A percentile compares a stretch with the other conserved stretches of the same genome.
These are phyloP conservation scores for Pelosia muscerda DNA, from an alignment of 2,888 invertebrate species.

Conservation along the genomic window DNA sequence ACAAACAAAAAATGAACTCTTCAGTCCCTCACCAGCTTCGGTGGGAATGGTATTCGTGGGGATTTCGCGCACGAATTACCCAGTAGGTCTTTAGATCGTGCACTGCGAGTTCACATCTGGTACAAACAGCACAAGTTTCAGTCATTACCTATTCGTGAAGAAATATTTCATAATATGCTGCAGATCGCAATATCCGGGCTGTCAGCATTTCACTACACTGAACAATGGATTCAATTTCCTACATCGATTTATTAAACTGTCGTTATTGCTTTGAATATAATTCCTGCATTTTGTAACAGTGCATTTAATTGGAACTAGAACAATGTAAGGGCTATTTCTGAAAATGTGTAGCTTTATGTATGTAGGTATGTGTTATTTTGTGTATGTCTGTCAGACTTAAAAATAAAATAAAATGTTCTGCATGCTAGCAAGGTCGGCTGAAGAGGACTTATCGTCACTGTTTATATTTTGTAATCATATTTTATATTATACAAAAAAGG, in stretches of 20 bases:
- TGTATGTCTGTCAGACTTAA: too few species aligned
- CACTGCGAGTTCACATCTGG: not conserved
- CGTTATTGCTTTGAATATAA: slow-evolving; percentile 14
- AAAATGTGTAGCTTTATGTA: not conserved
- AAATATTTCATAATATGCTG: slow-evolving; percentile 13
- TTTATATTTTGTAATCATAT: too few species aligned
- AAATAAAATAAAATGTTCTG: too few species aligned
- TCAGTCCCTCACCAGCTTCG: too few species aligned
- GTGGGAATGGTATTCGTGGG: too few species aligned
- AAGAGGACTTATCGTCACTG: too few species aligned
- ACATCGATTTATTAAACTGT: slow-evolving; percentile 30
- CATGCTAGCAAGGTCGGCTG: too few species aligned
- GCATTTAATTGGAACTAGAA: not conserved
- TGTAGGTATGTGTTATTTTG: too few species aligned
- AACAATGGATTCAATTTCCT: slow-evolving; percentile 34
- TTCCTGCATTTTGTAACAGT: not conserved
- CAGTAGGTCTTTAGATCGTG: not conserved
- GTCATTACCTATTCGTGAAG: not conserved
- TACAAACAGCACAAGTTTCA: not conserved
- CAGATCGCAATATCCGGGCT: slow-evolving; percentile 29
- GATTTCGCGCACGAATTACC: too few species aligned
- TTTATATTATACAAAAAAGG: too few species aligned
- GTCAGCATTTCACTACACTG: slow-evolving; percentile 15
- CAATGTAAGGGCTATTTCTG: not conserved
- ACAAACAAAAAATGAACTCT: too few species aligned